Evolutionary conservation across 2,888 invertebrate species (phyloP).

Genomic region (Caenorhabditis doughertyi): DNA sequence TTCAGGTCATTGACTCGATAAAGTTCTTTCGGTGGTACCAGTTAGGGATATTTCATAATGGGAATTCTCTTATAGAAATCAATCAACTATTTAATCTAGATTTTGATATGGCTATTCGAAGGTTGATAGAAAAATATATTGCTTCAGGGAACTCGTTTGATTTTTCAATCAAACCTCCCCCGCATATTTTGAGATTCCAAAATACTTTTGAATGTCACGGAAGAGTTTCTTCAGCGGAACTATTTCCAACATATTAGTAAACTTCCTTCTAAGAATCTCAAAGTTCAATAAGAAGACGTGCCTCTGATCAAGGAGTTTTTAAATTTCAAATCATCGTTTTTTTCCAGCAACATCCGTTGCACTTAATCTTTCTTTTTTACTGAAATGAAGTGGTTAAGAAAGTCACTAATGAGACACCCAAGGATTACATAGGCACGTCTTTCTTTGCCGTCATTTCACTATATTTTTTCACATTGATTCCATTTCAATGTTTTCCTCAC

Average conservation of each 20-base stretch:
- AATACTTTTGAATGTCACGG: not conserved
- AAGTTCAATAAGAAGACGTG: conserved; percentile 7
- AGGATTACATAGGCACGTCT: conserved; percentile 12
- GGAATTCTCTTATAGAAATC: too few species aligned
- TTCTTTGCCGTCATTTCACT: conserved; percentile 7
- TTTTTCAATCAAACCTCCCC: too few species aligned
- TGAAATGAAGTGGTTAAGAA: not conserved
- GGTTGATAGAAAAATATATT: not conserved
- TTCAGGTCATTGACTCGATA: too few species aligned
- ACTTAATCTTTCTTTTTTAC: not conserved
- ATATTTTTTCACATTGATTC: conserved; percentile 10
- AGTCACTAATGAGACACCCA: conserved; percentile 21
- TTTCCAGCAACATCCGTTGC: conserved; percentile 1
- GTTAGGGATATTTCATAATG: too few species aligned
- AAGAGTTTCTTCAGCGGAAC: too few species aligned
- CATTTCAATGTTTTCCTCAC: conserved; percentile 5
- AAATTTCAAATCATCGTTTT: conserved; percentile 3
- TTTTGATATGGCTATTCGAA: too few species aligned
- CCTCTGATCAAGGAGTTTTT: not conserved
- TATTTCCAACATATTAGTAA: too few species aligned
- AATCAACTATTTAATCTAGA: too few species aligned
- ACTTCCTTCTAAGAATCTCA: conserved; percentile 1
- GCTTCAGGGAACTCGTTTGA: not conserved
- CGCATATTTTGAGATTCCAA: not conserved
- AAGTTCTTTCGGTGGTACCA: too few species aligned